These are phyloP conservation scores for Latrodectus elegans DNA, from an alignment of 2,888 invertebrate genomes.

Conservation along the genomic window DNA sequence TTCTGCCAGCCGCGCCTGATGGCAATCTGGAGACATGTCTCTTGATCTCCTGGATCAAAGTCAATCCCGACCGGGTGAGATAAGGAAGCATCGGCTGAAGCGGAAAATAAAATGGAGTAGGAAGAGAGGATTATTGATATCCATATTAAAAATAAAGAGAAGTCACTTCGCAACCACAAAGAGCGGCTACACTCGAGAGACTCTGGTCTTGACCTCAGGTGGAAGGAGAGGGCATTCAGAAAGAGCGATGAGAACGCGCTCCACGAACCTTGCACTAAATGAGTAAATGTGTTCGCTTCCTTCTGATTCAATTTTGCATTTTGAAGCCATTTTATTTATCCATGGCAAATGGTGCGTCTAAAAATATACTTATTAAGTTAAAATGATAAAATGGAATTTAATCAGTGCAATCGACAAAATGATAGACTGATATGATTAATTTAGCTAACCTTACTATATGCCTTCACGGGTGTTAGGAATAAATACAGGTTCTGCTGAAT, in stretches of 20 bases:
- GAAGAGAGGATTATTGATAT: conserved; percentile 21
- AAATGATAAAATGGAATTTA: too few species aligned
- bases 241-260: background rate
- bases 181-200: background rate
- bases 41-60: background rate
- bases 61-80: background rate
- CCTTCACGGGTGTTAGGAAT: too few species aligned
- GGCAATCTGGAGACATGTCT: background rate
- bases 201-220: background rate
- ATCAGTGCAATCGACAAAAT: too few species aligned
- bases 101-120: background rate
- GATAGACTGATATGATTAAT: too few species aligned
- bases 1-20: background rate
- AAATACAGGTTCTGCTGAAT: too few species aligned
- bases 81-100: background rate
- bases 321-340: too few species aligned
- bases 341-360: too few species aligned
- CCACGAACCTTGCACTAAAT: background rate
- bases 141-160: conserved; percentile 19
- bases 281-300: too few species aligned
- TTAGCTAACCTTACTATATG: too few species aligned
- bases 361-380: too few species aligned
- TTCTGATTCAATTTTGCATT: too few species aligned
- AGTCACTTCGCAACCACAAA: background rate
- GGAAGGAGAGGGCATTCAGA: background rate